phyloP scores from a whole-genome alignment of 2,888 invertebrate species.

The Rhaphigaster nebulosa region DNA sequence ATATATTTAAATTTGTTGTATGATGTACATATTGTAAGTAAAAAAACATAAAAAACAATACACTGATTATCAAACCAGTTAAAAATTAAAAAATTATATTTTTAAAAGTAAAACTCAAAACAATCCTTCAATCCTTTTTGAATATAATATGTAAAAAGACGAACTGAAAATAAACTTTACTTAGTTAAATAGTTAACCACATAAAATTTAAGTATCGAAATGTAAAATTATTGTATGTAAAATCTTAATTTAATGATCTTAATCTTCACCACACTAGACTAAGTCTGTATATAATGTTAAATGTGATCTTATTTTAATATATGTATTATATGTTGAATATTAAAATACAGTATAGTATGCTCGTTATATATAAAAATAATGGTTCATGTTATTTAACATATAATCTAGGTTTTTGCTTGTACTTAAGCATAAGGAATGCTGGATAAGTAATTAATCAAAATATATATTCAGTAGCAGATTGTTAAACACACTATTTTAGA shows the following conservation, averaged over 20 bases:
- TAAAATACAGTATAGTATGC: neutral
- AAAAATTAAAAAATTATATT: too few species aligned
- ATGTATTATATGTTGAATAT: conserved; percentile 28
- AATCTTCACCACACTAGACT: neutral
- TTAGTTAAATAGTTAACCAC: neutral
- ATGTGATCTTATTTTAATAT: conserved; percentile 12
- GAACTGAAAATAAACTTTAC: neutral
- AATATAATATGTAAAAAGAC: neutral
- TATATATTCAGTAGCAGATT: neutral
- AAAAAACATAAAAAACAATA: too few species aligned
- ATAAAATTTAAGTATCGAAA: neutral
- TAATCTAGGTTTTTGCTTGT: neutral
- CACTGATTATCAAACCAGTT: too few species aligned
- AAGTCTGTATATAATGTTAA: neutral
- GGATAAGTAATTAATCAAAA: neutral
- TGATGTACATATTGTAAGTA: too few species aligned
- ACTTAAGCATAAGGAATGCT: neutral
- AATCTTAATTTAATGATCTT: neutral
- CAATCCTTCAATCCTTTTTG: neutral
- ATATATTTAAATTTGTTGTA: too few species aligned
- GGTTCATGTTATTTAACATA: neutral
- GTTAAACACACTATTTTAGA: neutral
- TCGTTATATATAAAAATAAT: neutral
- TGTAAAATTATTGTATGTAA: conserved; percentile 9
- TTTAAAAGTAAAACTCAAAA: too few species aligned